Conservation (phyloP, 2,113 vertebrate genomes). For the Bubo blakistoni region DNA sequence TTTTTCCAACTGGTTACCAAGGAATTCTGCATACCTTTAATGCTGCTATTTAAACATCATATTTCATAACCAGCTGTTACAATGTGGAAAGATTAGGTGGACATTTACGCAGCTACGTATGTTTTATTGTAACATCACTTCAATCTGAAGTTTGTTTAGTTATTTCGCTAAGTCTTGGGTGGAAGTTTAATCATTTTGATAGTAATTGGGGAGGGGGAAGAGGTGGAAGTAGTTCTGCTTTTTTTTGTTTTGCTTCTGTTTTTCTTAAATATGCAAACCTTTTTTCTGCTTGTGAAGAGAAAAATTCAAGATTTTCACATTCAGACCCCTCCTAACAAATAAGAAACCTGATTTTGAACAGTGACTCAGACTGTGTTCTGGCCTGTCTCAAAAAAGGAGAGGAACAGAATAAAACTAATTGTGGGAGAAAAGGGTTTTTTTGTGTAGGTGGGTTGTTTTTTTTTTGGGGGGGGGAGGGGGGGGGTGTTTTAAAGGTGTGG, state of each 20-base stretch:
- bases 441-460: neutral
- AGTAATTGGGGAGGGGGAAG: neutral
- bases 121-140: neutral
- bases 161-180: neutral
- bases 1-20: neutral
- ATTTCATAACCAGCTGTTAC: neutral
- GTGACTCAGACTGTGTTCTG: neutral
- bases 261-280: neutral
- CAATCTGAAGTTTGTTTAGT: neutral
- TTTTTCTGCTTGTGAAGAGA: neutral
- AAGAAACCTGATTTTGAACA: neutral
- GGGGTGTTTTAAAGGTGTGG: neutral
- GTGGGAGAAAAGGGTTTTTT: neutral
- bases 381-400: neutral
- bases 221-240: neutral
- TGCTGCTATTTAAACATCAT: neutral
- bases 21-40: neutral
- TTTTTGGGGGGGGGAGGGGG: too few species aligned
- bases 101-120: neutral
- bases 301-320: neutral
- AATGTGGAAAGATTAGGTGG: accelerated
- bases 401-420: neutral
- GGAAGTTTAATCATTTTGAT: neutral
- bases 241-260: neutral
- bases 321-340: neutral